Base-by-base conservation (phyloP, 1,140 invertebrate genomes). In the Eriosoma lanigerum region DNA sequence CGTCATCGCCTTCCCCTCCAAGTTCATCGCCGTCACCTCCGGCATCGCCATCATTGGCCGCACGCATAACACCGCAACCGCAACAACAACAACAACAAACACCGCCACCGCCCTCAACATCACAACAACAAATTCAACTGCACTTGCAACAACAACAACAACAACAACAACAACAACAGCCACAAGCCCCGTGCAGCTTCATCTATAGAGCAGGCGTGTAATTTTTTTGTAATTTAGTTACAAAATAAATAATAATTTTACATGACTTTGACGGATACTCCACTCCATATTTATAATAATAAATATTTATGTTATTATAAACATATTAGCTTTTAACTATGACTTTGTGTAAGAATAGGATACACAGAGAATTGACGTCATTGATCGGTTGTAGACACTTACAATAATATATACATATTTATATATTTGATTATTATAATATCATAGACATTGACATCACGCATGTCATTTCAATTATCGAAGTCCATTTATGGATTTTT, bases 21-120 rank as follows among this genome's bases (percentile, higher is more conserved):
- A 89, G 88, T 72, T 89, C 89, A 82, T 89, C 89, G 81, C 88
- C 89, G 81, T 89, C 84, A 60, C 83, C 84, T 13, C 83, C 85
- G n/a, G 80, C 82, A 62, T 81, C 81, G 19, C 81, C 82, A 19
- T 78, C 75, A 60, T 44, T 62, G 54, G 56, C 75, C 52, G 32
- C 75, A 26, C 75, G 75, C 38, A 46, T 78, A 46, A 62, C 75
- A 29, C 56, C 54, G 38, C 56, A 21, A 29, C 75, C 13, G 46
- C 52, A 44, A 9, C 73, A 60, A 60, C 75, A 78, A 12, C 75
- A 78, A 48, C 73, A 70, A 21, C 62, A 52, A 32, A 38, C 12
- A 1, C 15, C 17, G 29, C 15, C 29, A 13, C 46, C 19, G 13
- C 70, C 19, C 3, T 8, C 68, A 17, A 8, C 68, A 29, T 4